Conservation (phyloP, 2,113 vertebrate genomes). For the Marmota flaviventris region DNA sequence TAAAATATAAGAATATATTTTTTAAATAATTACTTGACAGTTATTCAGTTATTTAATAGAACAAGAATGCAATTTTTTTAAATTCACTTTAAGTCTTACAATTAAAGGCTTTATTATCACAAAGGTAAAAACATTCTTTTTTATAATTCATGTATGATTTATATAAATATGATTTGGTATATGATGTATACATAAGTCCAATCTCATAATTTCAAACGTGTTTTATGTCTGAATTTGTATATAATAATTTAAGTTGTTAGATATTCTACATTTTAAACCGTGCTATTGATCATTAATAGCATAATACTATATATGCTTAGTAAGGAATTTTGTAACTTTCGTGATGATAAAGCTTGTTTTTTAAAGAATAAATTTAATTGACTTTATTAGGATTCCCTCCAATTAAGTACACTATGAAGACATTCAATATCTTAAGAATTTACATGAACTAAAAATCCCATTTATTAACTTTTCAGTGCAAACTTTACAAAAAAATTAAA, state of each 20-base stretch:
- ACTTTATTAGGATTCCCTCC: neutral
- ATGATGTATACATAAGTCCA: neutral
- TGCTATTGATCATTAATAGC: neutral
- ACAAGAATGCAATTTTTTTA: neutral
- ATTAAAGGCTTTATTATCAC: neutral
- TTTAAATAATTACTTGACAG: neutral
- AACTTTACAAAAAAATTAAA: conserved; percentile 54
- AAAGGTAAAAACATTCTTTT: conserved; percentile 8
- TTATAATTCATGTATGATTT: neutral
- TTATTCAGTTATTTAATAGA: neutral
- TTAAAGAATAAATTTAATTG: conserved; percentile 40
- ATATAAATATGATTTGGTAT: conserved; percentile 27
- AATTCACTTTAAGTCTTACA: neutral
- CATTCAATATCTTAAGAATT: conserved; percentile 32
- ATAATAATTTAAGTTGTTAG: conserved; percentile 35
- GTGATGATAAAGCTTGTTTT: conserved; percentile 36
- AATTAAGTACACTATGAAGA: conserved; percentile 44
- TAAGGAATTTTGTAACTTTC: neutral
- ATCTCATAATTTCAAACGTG: neutral
- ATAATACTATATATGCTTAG: neutral
- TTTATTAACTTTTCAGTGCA: conserved; percentile 61
- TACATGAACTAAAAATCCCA: conserved; percentile 11
- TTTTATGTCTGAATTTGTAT: conserved; percentile 22
- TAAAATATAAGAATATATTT: conserved; percentile 8
- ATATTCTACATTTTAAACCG: neutral